phyloP scores from a whole-genome alignment of 1,140 invertebrate genomes.

The Papilio xuthus region DNA sequence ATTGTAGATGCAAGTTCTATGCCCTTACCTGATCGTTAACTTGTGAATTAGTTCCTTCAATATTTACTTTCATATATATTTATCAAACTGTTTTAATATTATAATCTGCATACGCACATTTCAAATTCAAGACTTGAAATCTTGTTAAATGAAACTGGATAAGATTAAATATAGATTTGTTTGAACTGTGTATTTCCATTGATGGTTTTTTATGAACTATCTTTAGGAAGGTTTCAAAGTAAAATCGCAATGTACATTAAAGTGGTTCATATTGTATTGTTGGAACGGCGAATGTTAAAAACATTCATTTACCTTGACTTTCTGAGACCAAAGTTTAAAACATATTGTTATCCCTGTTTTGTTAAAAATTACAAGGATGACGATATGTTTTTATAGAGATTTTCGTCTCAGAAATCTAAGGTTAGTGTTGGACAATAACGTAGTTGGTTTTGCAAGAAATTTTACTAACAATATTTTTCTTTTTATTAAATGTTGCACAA shows the following conservation, averaged over 20 bases:
- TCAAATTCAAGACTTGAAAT: constrained; percentile 74
- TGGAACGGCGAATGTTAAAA: constrained; percentile 60
- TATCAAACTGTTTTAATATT: constrained; percentile 37
- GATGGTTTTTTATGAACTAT: constrained; percentile 42
- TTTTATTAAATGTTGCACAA: constrained; percentile 46
- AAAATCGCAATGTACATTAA: constrained; percentile 4
- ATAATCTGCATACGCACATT: constrained; percentile 64
- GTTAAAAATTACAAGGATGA: no score
- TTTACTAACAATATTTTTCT: constrained; percentile 40
- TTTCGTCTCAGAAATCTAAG: no score
- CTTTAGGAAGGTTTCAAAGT: constrained; percentile 47
- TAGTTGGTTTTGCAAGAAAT: constrained; percentile 57
- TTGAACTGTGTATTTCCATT: constrained; percentile 50
- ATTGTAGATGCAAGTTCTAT: constrained; percentile 41
- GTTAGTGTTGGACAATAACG: constrained; percentile 76
- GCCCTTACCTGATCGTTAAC: neutral
- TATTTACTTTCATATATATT: neutral
- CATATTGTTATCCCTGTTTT: no score
- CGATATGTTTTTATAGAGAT: no score
- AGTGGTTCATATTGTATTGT: constrained; percentile 8
- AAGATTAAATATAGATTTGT: constrained; percentile 66
- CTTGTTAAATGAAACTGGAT: constrained; percentile 59
- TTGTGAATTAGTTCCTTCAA: neutral
- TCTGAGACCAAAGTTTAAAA: no score
- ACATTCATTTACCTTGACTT: no score